These are phyloP conservation scores for Zhuqinia jingwanae DNA, from an alignment of 2,888 invertebrate genomes.

Conservation along the genomic window DNA sequence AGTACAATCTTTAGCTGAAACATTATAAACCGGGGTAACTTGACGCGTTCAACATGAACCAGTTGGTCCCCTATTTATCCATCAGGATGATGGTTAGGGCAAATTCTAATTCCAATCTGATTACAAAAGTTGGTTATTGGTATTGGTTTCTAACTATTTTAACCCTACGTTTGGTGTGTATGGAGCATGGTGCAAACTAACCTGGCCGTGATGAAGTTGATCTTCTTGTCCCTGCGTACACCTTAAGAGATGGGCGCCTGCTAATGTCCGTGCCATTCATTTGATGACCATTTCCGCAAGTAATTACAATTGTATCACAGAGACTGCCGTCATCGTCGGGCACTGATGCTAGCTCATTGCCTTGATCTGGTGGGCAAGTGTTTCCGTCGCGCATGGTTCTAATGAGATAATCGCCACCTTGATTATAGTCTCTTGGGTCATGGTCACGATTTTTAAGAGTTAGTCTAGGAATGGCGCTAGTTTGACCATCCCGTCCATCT, in stretches of 20 bases:
- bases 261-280: neutral
- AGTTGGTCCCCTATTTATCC: no score
- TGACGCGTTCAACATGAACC: no score
- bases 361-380: neutral
- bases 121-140: no score
- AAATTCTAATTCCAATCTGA: no score
- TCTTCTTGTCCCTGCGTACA: slow-evolving; percentile 15
- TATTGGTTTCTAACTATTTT: no score
- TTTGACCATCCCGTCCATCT: neutral
- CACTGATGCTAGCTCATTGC: neutral
- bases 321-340: neutral
- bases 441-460: neutral
- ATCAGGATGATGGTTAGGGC: no score
- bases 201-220: slow-evolving; percentile 44
- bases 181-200: neutral
- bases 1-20: no score
- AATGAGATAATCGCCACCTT: neutral
- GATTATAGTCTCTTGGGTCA: neutral
- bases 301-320: slow-evolving; percentile 21
- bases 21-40: no score
- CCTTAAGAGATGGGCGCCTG: slow-evolving; percentile 28
- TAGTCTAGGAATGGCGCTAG: slow-evolving; percentile 19
- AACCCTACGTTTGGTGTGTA: no score
- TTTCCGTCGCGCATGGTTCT: neutral
- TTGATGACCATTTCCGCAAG: neutral